Evolutionary conservation across 2,113 vertebrate genomes (phyloP).

Genomic region (Pholis gunnellus): DNA sequence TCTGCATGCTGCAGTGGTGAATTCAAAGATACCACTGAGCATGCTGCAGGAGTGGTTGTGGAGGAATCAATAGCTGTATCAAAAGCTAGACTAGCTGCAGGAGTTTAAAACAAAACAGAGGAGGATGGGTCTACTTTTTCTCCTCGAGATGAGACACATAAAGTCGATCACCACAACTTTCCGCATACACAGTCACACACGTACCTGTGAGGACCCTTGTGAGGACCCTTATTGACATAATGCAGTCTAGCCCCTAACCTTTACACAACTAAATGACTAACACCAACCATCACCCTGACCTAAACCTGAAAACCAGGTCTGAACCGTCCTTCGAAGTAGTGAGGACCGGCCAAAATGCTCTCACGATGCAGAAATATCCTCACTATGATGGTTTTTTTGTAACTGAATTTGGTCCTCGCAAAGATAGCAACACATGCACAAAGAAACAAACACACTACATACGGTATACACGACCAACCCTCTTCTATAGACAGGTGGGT

Average conservation of each 20-base stretch:
- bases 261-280: neutral
- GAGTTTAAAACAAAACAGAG: neutral
- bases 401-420: neutral
- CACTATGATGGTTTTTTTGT: neutral
- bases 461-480: neutral
- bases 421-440: neutral
- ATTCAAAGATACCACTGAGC: neutral
- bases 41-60: neutral
- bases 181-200: neutral
- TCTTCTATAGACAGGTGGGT: neutral
- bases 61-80: neutral
- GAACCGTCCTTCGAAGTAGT: neutral
- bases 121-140: neutral
- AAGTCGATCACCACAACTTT: neutral
- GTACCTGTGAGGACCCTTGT: too few species aligned
- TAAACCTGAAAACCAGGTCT: neutral
- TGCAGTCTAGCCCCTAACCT: neutral
- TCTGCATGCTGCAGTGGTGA: too few species aligned
- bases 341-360: neutral
- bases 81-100: neutral
- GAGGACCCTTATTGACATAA: neutral
- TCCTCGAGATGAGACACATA: too few species aligned
- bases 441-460: neutral
- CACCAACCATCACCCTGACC: too few species aligned
- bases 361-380: neutral